Evolutionary conservation across 1,140 invertebrate genomes (phyloP).

Genomic region (Homarus americanus): DNA sequence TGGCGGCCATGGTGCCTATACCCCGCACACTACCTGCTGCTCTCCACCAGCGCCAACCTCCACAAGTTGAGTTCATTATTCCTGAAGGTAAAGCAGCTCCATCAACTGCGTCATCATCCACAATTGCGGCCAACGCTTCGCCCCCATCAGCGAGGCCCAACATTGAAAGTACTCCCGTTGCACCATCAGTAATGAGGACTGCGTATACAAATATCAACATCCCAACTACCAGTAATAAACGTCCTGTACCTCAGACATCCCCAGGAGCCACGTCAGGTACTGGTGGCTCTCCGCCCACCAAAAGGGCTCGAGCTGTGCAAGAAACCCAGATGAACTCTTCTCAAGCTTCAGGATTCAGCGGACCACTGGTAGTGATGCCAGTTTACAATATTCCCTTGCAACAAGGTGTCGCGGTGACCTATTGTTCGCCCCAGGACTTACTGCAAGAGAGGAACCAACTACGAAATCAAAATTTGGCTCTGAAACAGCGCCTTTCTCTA

Average conservation of each 20-base stretch:
- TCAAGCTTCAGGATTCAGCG: neutral
- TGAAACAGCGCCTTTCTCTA: neutral
- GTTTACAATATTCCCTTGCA: neutral
- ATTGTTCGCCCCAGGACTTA: neutral
- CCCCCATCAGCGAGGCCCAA: too few species aligned
- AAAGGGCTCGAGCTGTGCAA: neutral
- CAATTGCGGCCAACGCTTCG: neutral
- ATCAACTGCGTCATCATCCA: neutral
- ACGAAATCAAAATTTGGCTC: neutral
- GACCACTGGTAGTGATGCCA: neutral
- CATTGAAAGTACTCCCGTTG: too few species aligned
- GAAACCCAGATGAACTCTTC: neutral
- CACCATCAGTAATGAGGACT: neutral
- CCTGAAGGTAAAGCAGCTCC: neutral
- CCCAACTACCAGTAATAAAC: neutral
- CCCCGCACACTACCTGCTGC: neutral
- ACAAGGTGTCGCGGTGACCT: neutral
- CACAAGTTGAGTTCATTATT: neutral
- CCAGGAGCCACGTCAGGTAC: neutral
- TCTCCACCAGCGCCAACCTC: neutral
- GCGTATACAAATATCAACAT: neutral
- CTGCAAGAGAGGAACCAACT: neutral
- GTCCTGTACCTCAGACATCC: neutral
- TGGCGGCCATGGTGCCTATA: neutral
- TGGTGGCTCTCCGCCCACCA: neutral